phyloP scores from a whole-genome alignment of 2,113 vertebrate genomes.

The Clarias macrocephalus region DNA sequence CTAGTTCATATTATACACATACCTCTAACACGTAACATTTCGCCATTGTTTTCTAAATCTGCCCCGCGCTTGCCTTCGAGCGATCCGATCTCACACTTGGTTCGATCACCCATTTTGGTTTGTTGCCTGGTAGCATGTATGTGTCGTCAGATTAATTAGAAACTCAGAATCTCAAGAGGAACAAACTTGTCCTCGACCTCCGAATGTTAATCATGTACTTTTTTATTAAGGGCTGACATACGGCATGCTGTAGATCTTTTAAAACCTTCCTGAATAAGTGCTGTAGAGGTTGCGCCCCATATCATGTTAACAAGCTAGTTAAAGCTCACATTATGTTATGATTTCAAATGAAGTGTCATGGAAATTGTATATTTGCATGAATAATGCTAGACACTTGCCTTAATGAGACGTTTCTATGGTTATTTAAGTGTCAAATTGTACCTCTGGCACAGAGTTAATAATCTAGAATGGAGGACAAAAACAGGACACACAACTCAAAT shows the following conservation, averaged over 20 bases:
- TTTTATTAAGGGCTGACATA: neutral
- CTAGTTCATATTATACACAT: constrained; percentile 25
- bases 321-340: neutral
- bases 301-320: constrained; percentile 5
- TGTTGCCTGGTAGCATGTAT: neutral
- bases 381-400: neutral
- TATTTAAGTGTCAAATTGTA: constrained; percentile 34
- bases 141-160: neutral
- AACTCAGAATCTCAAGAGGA: neutral
- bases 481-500: neutral
- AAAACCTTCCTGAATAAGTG: neutral
- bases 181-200: neutral
- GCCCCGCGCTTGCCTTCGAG: constrained; percentile 16
- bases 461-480: constrained; percentile 28
- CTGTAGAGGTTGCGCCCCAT: neutral
- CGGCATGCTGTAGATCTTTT: neutral
- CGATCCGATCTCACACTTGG: neutral
- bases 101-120: neutral
- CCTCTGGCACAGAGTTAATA: constrained; percentile 48
- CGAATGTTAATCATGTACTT: neutral
- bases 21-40: neutral
- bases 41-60: constrained; percentile 35
- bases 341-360: neutral
- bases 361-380: neutral
- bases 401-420: constrained; percentile 38